Base-by-base conservation (phyloP, 2,797 vertebrate genomes). In the Neosilurus hyrtlii region DNA sequence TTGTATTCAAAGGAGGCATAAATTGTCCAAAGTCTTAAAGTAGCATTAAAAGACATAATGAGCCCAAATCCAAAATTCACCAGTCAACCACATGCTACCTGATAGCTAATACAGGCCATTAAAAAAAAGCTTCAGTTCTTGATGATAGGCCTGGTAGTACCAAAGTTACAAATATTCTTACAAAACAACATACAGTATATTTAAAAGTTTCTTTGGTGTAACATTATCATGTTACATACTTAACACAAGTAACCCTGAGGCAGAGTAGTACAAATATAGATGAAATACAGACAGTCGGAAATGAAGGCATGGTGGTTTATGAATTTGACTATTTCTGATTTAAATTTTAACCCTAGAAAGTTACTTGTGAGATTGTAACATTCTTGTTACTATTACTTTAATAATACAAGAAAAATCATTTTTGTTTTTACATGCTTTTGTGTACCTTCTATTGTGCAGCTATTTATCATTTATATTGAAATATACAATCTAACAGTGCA, bases 271-370 rank as follows among this genome's bases (percentile, higher is more conserved):
- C 6, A 51, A 71, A 49, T 14, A 51, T 2, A 51, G 37, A 7
- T n/a, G 7, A 72, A 24, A 54, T 52, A 52, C 2, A 52, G 54
- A 24, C 4, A 74, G 26, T 0, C 0, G 26, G 4, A 35, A 35
- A 74, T 74, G 16, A 5, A 74, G 35, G 56, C 56, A 73, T 73
- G n/a, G 7, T 22, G 52, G 72, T 74, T 74, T 74, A 30, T 57
- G 16, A 35, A 74, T 74, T 57, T 74, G 54, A 74, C 10, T 74
- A 18, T 22, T 57, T 16, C 10, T 35, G 26, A 18, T 57, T 57
- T 18, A 35, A 56, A 56, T 56, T 56, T 18, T 56, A 56, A 30
- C 12, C 9, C 52, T 56, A 14, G 51, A 3, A 26, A 14, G 18
- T 54, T 1, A 54, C 26, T 73, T 26, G 70, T 73, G n/a, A 24